Conservation (phyloP, 1,140 invertebrate genomes). For the Trichonephila clavata region DNA sequence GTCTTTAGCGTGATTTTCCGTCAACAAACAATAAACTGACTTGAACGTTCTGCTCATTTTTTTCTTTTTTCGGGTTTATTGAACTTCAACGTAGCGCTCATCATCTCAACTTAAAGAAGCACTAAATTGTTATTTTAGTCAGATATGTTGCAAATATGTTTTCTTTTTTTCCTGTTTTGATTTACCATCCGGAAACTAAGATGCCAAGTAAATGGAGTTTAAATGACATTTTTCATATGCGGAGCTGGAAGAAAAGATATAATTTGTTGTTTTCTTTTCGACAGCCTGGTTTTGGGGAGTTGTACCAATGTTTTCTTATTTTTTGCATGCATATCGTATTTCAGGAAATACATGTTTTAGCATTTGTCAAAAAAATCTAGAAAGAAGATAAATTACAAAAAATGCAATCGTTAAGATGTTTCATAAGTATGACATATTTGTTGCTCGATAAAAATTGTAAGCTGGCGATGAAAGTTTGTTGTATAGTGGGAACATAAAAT, state of each 20-base stretch:
- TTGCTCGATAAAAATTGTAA: neutral
- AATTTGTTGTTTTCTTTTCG: neutral
- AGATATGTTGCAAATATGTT: neutral
- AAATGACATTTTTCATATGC: neutral
- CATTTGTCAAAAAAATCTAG: neutral
- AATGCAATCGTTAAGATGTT: too few relatives aligned
- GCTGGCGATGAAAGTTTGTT: neutral
- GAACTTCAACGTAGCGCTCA: neutral
- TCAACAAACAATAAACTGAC: neutral
- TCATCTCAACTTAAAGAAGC: neutral
- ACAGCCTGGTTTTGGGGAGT: neutral
- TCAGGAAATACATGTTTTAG: neutral
- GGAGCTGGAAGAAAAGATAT: neutral
- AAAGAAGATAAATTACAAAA: too few relatives aligned
- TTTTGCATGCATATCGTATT: neutral
- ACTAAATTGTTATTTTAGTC: slow-evolving; percentile 1
- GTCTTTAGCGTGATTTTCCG: neutral
- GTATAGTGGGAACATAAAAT: neutral
- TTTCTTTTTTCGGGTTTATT: neutral
- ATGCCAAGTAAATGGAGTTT: neutral
- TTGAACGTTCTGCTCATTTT: neutral
- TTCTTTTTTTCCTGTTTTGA: neutral
- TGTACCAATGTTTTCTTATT: neutral
- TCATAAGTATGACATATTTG: neutral
- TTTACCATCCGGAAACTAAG: neutral